These are phyloP conservation scores for Tragulus kanchil DNA, from an alignment of 2,113 vertebrate species.

Conservation along the genomic window DNA sequence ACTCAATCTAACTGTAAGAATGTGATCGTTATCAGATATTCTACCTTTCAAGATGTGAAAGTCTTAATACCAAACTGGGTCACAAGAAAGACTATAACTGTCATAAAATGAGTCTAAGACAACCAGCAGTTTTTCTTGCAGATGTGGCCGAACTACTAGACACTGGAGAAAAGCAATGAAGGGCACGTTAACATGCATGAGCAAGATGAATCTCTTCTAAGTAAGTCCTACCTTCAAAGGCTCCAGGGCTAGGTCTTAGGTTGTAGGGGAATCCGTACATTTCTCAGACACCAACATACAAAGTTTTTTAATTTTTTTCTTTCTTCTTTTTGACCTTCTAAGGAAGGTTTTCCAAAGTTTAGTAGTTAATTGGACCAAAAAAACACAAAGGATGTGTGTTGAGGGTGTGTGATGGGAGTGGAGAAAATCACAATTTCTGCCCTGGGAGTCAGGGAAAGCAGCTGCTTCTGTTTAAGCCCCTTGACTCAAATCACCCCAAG, in stretches of 20 bases:
- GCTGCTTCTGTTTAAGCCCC: background rate
- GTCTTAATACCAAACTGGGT: background rate
- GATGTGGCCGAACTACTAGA: background rate
- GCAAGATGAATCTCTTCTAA: background rate
- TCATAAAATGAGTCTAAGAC: background rate
- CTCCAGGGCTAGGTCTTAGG: background rate
- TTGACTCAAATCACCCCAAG: background rate
- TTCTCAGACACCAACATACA: background rate
- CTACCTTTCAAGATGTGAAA: background rate
- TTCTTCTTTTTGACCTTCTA: background rate
- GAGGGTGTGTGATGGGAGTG: rapidly evolving
- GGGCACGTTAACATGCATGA: background rate
- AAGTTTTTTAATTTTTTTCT: background rate
- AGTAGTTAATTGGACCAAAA: background rate
- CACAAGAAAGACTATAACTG: background rate
- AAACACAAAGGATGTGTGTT: background rate
- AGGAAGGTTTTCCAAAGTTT: background rate
- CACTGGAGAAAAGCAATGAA: background rate
- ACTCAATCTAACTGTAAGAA: background rate
- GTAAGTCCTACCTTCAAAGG: background rate
- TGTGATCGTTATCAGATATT: background rate
- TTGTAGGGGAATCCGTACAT: background rate
- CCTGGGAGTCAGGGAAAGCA: background rate
- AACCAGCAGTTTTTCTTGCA: background rate
- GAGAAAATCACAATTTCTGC: background rate